Percentiles rank a stretch among this genome's conserved stretches.
phyloP scores from a whole-genome alignment of 2,888 invertebrate species.

The Ectemnius continuus region DNA sequence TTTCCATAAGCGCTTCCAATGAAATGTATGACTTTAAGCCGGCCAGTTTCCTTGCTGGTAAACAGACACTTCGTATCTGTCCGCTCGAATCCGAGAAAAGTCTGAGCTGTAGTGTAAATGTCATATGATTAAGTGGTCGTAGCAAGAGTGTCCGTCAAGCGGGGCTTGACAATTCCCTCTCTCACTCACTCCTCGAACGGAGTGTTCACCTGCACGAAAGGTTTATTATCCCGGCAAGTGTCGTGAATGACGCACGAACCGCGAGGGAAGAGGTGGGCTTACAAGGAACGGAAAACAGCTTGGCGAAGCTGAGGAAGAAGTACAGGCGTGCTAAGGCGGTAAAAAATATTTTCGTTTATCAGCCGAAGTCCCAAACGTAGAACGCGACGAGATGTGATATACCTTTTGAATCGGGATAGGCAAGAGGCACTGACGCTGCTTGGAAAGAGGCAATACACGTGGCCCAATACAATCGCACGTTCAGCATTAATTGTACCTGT shows the following conservation, averaged over 20 bases:
- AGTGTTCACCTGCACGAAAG: background rate
- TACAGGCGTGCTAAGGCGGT: background rate
- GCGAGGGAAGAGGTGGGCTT: background rate
- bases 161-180: background rate
- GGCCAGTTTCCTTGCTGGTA: too few relatives aligned
- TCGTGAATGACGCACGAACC: constrained; percentile 5
- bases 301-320: background rate
- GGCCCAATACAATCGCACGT: too few relatives aligned
- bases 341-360: constrained; percentile 16
- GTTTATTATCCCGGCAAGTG: constrained; percentile 9
- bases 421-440: too few relatives aligned
- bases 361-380: background rate
- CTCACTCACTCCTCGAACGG: background rate
- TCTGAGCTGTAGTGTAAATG: too few relatives aligned
- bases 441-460: too few relatives aligned
- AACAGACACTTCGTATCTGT: too few relatives aligned
- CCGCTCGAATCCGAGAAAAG: too few relatives aligned
- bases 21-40: too few relatives aligned
- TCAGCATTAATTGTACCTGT: too few relatives aligned
- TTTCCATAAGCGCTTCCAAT: too few relatives aligned
- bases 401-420: too few relatives aligned
- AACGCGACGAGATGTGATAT: background rate
- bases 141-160: constrained; percentile 1
- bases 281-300: background rate
- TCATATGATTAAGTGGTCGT: background rate